Evolutionary conservation across 2,797 vertebrate species (phyloP).

Genomic region (Phrynocephalus forsythii): DNA sequence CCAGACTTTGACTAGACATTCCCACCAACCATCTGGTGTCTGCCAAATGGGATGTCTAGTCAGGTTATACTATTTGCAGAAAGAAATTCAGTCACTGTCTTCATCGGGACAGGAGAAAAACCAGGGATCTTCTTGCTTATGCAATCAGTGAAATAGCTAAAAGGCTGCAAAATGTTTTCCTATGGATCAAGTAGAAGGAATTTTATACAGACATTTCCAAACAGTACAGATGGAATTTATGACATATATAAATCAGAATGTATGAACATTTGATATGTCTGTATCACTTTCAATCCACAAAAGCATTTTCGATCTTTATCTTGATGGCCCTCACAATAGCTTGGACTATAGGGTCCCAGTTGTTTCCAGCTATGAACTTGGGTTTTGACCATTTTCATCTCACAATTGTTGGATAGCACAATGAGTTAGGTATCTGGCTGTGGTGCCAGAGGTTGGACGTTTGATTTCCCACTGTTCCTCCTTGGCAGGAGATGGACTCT

Average conservation of each 20-base stretch:
- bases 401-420: neutral
- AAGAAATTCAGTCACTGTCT: slow-evolving; percentile 61
- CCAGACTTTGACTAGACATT: slow-evolving; percentile 68
- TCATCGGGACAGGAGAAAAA: slow-evolving; percentile 30
- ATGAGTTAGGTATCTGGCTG: no score
- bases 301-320: neutral
- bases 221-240: neutral
- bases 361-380: no score
- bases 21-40: slow-evolving; percentile 76
- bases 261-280: neutral
- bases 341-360: neutral
- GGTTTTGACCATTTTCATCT: neutral
- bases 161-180: slow-evolving; percentile 11
- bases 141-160: slow-evolving; percentile 53
- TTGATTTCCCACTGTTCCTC: no score
- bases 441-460: no score
- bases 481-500: no score
- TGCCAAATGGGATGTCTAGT: slow-evolving; percentile 75
- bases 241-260: neutral
- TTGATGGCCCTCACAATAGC: neutral
- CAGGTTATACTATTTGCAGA: slow-evolving; percentile 64
- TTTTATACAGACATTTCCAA: slow-evolving; percentile 37
- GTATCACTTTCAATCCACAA: neutral
- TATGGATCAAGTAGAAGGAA: neutral
- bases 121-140: neutral